Conservation (phyloP, 2,113 vertebrate species). For the Sylvilagus bachmani region DNA sequence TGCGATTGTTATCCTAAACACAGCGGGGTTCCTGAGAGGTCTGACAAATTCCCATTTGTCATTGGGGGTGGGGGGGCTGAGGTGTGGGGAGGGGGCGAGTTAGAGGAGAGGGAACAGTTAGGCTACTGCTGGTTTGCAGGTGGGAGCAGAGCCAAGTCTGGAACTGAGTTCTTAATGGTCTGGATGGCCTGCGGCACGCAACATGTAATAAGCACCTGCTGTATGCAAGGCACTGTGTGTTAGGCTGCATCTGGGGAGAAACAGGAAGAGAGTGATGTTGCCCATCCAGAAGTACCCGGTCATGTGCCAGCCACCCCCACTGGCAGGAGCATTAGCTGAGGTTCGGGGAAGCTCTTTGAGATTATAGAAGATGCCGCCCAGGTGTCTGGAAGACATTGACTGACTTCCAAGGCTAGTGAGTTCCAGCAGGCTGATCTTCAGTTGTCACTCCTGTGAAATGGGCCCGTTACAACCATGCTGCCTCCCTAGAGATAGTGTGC, state of each 20-base stretch:
- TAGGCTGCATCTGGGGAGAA: not conserved
- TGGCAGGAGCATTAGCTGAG: not conserved
- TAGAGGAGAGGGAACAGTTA: not conserved
- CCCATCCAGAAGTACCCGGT: not conserved
- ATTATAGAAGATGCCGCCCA: not conserved
- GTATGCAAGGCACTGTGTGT: not conserved
- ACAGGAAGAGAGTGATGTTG: not conserved
- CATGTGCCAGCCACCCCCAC: not conserved
- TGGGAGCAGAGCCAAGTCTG: not conserved
- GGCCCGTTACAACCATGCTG: not conserved
- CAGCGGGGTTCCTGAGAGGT: slow-evolving; percentile 53
- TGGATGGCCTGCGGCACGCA: not conserved
- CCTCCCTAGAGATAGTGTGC: not conserved
- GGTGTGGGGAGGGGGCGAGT: not conserved
- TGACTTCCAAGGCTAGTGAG: not conserved
- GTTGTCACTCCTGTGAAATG: not conserved
- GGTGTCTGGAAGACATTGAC: not conserved
- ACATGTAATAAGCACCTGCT: not conserved
- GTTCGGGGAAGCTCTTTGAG: not conserved
- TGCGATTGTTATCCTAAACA: slow-evolving; percentile 45
- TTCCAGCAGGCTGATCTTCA: not conserved
- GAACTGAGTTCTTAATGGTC: not conserved
- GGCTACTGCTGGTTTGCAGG: not conserved
- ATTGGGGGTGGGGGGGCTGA: slow-evolving; percentile 53
- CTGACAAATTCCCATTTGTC: slow-evolving; percentile 64